Evolutionary conservation across 2,888 invertebrate species (phyloP), one percentile per base, ranked within the genome.

Genomic region (Lasioglossum lativentre): DNA sequence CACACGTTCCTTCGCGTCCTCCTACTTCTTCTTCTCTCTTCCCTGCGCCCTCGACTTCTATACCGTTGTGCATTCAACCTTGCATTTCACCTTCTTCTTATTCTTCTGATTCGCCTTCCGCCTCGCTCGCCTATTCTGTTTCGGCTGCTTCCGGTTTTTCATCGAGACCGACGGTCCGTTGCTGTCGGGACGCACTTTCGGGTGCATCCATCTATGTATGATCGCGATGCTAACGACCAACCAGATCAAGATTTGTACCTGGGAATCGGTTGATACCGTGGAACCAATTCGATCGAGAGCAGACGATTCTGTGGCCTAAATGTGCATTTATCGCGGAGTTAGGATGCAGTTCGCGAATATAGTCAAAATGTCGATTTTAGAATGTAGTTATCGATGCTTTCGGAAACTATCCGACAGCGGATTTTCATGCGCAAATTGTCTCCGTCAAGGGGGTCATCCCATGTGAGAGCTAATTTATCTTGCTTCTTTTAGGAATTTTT

Each of bases 11-110:
- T 59, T 59, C 34, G 30, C 34, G 30, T 59, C 16, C 27, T 59
- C n/a, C 5, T 14, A 27, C 27, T 23, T 23, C 45, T 52, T 16
- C n/a, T n/a, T 19, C 8, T 16, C 47, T 74, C 14, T n/a, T 42
- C 30, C 1, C n/a, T n/a, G n/a, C n/a, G n/a, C n/a, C n/a, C 42
- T 30, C 52, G 52, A 52, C 63, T 34, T 59, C 12, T 16, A n/a
- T n/a, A 16, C 27, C 66, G 19, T 27, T 40, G 38, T 52, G 73
- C 63, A 47, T 66, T 66, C 74, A 47, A 74, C 52, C 70, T 38
- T 80, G 40, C 42, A 2, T 63, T 63, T 63, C 63, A 63, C 63
- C 63, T 63, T 47, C 47, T 47, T 19, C 47, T 38, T 45, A 19
- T 14, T 47, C 23, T 23, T 75, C 66, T 12, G 30, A n/a, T 38